Conservation (phyloP, 1,140 invertebrate species). For the Drosophila subobscura region DNA sequence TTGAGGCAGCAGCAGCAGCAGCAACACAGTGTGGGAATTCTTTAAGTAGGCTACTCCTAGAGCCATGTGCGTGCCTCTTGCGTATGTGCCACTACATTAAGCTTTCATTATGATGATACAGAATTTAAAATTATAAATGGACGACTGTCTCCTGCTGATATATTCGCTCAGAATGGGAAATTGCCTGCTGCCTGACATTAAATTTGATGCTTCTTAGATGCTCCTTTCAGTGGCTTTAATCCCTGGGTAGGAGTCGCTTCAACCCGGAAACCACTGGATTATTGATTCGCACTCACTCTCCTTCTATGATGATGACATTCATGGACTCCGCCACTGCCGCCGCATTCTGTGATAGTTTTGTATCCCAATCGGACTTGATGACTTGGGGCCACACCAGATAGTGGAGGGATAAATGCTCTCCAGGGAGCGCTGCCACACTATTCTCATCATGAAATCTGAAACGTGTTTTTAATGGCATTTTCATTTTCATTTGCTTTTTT, state of each 20-base stretch:
- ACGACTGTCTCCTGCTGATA: not conserved
- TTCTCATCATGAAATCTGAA: slow-evolving; percentile 46
- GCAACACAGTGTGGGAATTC: too few relatives aligned
- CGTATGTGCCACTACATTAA: slow-evolving; percentile 24
- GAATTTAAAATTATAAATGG: slow-evolving; percentile 42
- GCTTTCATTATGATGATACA: slow-evolving; percentile 34
- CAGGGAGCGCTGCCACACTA: slow-evolving; percentile 8
- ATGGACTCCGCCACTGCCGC: slow-evolving; percentile 6
- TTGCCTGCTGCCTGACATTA: too few relatives aligned
- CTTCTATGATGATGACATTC: slow-evolving; percentile 1
- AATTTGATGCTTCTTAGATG: not conserved
- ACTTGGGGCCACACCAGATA: not conserved
- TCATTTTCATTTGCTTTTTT: slow-evolving; percentile 38
- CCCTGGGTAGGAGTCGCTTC: too few relatives aligned
- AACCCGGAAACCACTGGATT: not conserved
- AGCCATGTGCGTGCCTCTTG: not conserved
- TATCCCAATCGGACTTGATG: slow-evolving; percentile 27
- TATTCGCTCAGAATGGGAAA: not conserved
- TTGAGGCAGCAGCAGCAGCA: too few relatives aligned
- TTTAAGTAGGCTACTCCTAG: too few relatives aligned
- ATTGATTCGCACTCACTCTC: slow-evolving; percentile 14
- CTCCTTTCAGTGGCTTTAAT: too few relatives aligned
- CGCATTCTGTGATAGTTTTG: too few relatives aligned
- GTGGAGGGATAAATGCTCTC: slow-evolving; percentile 3
- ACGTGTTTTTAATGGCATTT: slow-evolving; percentile 73